Base-by-base conservation (phyloP, 2,888 invertebrate species). In the Conchocele bisecta region DNA sequence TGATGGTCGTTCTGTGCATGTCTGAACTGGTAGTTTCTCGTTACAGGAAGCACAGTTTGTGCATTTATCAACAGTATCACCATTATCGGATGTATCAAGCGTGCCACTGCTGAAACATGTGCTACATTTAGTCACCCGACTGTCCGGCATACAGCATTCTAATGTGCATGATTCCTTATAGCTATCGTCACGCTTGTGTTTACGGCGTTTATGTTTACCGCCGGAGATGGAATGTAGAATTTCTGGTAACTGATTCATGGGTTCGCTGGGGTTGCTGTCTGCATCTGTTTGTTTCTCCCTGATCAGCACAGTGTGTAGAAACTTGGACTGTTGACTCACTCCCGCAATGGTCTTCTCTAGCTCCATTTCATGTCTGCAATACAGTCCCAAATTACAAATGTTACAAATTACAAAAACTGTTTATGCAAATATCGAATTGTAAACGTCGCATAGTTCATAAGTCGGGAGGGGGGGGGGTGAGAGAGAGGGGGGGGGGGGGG, bases 351-450 rank as follows among this genome's bases (percentile, higher is more conserved):
- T 58, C 24, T 81, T 83, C 69, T 88, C 88, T 24, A 90, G 61
- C 6, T 89, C 88, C 84, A 87, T 83, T 54, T 85, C 85, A 72
- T 88, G 89, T 17, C 88, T 74, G 63, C 29, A 69, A 64, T 17
- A n/a, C n/a, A n/a, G n/a, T n/a, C n/a, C n/a, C n/a, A n/a, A n/a
- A n/a, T n/a, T n/a, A n/a, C n/a, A n/a, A n/a, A n/a, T n/a, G n/a
- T n/a, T n/a, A n/a, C n/a, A n/a, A n/a, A n/a, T n/a, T n/a, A n/a
- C n/a, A n/a, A n/a, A n/a, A n/a, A n/a, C n/a, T n/a, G n/a, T n/a
- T n/a, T n/a, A n/a, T n/a, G n/a, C n/a, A n/a, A n/a, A n/a, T n/a
- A n/a, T n/a, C n/a, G n/a, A n/a, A n/a, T n/a, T n/a, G n/a, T n/a
- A n/a, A n/a, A n/a, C n/a, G n/a, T n/a, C n/a, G n/a, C n/a, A n/a